phyloP scores from a whole-genome alignment of 2,797 vertebrate genomes.

The Protonibea diacanthus region DNA sequence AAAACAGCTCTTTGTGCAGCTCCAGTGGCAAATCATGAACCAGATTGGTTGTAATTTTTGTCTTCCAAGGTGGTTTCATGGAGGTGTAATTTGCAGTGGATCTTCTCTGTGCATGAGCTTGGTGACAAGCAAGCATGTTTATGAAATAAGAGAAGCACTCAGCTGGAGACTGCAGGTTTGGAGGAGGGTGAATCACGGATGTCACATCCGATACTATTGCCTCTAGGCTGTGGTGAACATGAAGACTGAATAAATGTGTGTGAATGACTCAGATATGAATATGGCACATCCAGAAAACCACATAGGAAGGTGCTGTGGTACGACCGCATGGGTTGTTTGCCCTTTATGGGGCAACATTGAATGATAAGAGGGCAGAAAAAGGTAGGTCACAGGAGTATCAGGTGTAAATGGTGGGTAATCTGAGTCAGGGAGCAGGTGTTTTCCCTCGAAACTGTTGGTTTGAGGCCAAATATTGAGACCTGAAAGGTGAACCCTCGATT shows the following conservation, averaged over 20 bases:
- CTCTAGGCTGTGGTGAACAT: constrained; percentile 15
- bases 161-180: constrained; percentile 15
- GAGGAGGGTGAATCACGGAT: constrained; percentile 4
- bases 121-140: constrained; percentile 2
- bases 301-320: constrained; percentile 26
- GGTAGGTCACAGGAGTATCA: constrained; percentile 47
- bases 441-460: constrained; percentile 10
- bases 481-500: constrained; percentile 6
- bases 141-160: background rate
- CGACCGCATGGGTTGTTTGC: constrained; percentile 1
- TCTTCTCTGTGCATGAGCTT: background rate
- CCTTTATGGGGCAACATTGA: constrained; percentile 16
- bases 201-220: constrained; percentile 4
- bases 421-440: constrained; percentile 48
- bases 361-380: constrained; percentile 13
- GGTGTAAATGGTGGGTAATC: constrained; percentile 40
- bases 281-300: constrained; percentile 7
- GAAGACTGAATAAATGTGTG: constrained; percentile 9
- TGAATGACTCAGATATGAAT: constrained; percentile 46
- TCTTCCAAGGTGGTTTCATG: background rate
- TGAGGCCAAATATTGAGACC: constrained; percentile 34
- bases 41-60: background rate
- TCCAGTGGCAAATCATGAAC: constrained; percentile 7
- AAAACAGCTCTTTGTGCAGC: background rate
- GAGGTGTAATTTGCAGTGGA: background rate